These are phyloP conservation scores for Hyperoplus immaculatus DNA, from an alignment of 2,797 vertebrate species.

Conservation along the genomic window DNA sequence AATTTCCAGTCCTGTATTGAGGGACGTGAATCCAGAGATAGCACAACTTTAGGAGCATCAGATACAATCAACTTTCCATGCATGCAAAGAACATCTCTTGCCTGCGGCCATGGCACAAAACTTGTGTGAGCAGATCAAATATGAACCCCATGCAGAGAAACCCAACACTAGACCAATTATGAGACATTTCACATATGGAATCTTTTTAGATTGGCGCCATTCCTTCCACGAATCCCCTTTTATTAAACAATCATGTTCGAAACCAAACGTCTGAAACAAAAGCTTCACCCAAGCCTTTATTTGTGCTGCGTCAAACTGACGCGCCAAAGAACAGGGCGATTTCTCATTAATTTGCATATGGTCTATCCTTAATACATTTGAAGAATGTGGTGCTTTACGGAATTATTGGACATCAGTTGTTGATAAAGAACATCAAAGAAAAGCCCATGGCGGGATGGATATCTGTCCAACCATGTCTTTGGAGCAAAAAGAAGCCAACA, in stretches of 20 bases:
- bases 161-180: background rate
- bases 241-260: slow-evolving; percentile 51
- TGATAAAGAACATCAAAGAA: background rate
- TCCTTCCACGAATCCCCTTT: slow-evolving; percentile 10
- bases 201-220: slow-evolving; percentile 25
- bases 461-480: background rate
- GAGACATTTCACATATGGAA: slow-evolving; percentile 45
- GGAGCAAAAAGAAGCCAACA: slow-evolving; percentile 6
- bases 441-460: background rate
- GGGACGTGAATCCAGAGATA: background rate
- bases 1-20: background rate
- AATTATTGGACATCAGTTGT: background rate
- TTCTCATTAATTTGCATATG: slow-evolving; percentile 21
- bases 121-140: background rate
- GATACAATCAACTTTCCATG: background rate
- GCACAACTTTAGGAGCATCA: background rate
- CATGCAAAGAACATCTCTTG: slow-evolving; percentile 47
- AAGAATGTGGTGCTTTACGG: background rate
- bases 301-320: slow-evolving; percentile 57
- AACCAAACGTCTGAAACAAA: slow-evolving; percentile 37
- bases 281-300: slow-evolving; percentile 30
- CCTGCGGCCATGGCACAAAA: slow-evolving; percentile 56
- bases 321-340: slow-evolving; percentile 16
- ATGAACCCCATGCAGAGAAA: slow-evolving; percentile 1
- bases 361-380: background rate